Base-by-base conservation (phyloP, 1,140 invertebrate genomes). In the Stenopsyche tienmushanensis region DNA sequence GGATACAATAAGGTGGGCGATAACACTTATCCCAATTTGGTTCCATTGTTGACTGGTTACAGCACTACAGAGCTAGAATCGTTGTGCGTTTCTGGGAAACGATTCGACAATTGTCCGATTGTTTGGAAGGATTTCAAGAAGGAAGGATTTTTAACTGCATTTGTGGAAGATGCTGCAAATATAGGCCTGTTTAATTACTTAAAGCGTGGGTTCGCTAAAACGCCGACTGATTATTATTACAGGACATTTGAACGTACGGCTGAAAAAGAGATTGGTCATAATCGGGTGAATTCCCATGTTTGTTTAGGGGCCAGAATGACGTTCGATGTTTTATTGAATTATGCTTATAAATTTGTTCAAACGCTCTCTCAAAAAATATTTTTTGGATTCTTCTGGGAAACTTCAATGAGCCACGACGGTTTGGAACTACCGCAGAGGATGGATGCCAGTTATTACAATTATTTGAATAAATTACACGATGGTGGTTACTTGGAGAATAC, bases 11-110 rank as follows among this genome's bases (percentile, higher is more conserved):
- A 84, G 83, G 75, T 84, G 64, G 90, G 84, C 1, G 90, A 91
- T 70, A 92, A 93, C 68, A 93, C 90, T 0, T 92, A 90, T 73
- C 90, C 90, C 0, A 94, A 94, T 75, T 72, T 93, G 20, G 88
- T 93, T 82, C 88, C 91, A 0, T 76, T 89, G 1, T 75, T 93
- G 18, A 89, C 86, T 1, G 91, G 91, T 1, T 72, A 77, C 47
- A 68, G 71, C 10, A 77, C 78, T 65, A 76, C 82, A 13, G 74
- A 80, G 62, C 62, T 73, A 13, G 73, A 77, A 69, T 88, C 85
- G 71, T 75, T 77, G 54, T 82, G 85, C 1, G 77, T 73, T 57
- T 72, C 44, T 1, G 71, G 67, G 24, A 75, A 76, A 34, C 72
- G 74, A 15, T 62, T 74, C 1, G 58, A 67, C 13, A 67, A 65